phyloP scores from a whole-genome alignment of 2,888 invertebrate species.

The Drosophila kokeensis region DNA sequence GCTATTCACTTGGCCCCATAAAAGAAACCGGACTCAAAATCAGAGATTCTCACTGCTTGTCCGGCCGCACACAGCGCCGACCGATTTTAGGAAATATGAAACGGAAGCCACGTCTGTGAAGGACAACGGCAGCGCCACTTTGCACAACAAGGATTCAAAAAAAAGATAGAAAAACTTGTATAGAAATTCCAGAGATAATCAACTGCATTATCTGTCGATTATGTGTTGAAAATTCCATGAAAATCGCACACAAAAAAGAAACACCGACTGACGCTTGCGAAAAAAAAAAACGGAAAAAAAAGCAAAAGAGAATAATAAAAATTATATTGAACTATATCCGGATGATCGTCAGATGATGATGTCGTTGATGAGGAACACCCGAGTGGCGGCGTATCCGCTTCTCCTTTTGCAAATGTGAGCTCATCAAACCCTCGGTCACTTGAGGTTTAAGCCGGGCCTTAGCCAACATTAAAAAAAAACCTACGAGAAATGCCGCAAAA shows the following conservation, averaged over 20 bases:
- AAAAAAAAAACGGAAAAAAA: slow-evolving; percentile 17
- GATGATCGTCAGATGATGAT: slow-evolving; percentile 75
- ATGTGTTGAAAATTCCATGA: slow-evolving; percentile 73
- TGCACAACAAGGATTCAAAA: slow-evolving; percentile 36
- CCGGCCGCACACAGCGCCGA: slow-evolving; percentile 62
- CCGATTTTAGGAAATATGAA: slow-evolving; percentile 60
- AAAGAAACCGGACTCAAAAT: slow-evolving; percentile 41
- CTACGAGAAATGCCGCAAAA: slow-evolving; percentile 56
- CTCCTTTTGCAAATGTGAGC: slow-evolving; percentile 64
- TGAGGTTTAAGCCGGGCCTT: slow-evolving; percentile 74
- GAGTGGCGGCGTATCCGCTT: slow-evolving; percentile 77
- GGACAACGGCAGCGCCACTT: slow-evolving; percentile 71
- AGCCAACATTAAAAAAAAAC: slow-evolving; percentile 65
- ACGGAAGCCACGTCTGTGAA: slow-evolving; percentile 59
- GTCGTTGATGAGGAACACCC: slow-evolving; percentile 62
- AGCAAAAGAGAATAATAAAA: slow-evolving; percentile 18
- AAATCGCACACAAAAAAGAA: slow-evolving; percentile 67
- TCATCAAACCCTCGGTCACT: slow-evolving; percentile 76
- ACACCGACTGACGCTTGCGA: slow-evolving; percentile 51
- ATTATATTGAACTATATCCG: slow-evolving; percentile 74
- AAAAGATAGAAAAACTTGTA: slow-evolving; percentile 26
- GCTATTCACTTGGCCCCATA: slow-evolving; percentile 23
- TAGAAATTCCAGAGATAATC: slow-evolving; percentile 75
- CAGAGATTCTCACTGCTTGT: slow-evolving; percentile 51
- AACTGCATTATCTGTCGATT: slow-evolving; percentile 72